Evolutionary conservation across 2,113 vertebrate genomes (phyloP).

Genomic region (Arenaria interpres): DNA sequence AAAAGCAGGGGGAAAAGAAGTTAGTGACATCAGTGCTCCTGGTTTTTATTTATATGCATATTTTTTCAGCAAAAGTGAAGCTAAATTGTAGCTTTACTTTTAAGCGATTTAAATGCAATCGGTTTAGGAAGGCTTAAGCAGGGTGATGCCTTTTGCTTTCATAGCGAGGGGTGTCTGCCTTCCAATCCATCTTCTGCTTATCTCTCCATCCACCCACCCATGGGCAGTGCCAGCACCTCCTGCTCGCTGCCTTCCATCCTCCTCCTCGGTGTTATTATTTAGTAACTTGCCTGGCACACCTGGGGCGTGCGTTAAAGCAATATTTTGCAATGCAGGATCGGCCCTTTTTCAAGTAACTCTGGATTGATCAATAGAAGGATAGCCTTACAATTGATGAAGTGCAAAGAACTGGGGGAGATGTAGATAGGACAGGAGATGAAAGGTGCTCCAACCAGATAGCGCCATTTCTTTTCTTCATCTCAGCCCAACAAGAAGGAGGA

Average conservation of each 20-base stretch:
- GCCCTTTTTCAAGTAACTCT: neutral
- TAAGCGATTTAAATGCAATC: neutral
- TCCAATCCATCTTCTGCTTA: neutral
- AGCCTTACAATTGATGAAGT: neutral
- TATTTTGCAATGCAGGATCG: neutral
- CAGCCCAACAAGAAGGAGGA: neutral
- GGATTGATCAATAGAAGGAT: neutral
- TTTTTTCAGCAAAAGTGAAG: neutral
- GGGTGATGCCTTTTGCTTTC: neutral
- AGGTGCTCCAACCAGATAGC: neutral
- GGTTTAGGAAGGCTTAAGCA: neutral
- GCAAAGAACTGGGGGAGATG: neutral
- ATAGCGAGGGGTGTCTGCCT: neutral
- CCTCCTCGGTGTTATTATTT: neutral
- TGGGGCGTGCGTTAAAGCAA: neutral
- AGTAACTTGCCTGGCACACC: neutral
- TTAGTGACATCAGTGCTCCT: conserved; percentile 45
- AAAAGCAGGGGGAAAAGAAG: conserved; percentile 46
- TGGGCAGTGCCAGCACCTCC: neutral
- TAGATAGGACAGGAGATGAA: neutral
- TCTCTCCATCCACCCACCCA: neutral
- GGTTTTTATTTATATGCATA: neutral
- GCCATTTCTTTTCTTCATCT: neutral
- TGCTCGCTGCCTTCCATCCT: neutral
- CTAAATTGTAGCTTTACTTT: neutral